Conservation (phyloP, 2,797 vertebrate species). For the Todus mexicanus region DNA sequence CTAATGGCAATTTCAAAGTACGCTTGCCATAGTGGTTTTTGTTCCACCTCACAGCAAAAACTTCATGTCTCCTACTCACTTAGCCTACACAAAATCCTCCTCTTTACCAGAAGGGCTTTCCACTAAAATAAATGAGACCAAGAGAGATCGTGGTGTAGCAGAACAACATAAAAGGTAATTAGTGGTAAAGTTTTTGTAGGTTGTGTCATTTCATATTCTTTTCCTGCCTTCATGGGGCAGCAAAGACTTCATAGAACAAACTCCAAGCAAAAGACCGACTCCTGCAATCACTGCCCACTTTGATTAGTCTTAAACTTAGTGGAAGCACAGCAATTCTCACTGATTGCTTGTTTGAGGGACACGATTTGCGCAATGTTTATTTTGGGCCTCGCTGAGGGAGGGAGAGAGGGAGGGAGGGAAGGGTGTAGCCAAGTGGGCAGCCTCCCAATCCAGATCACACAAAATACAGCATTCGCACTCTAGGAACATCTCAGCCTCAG, state of each 20-base stretch:
- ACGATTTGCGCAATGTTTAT: conserved; percentile 40
- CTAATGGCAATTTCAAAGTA: not conserved
- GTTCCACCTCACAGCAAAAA: not conserved
- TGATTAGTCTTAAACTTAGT: conserved; percentile 46
- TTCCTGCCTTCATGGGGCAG: not conserved
- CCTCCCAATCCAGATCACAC: not conserved
- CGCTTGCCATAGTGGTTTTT: not conserved
- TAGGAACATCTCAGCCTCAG: conserved; percentile 18
- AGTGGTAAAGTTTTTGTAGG: conserved; percentile 31
- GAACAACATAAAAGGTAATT: conserved; percentile 32
- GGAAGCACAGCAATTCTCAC: conserved; percentile 23
- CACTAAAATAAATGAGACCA: conserved; percentile 9
- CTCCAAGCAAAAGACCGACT: not conserved
- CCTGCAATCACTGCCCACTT: conserved; percentile 24
- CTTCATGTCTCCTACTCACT: not conserved
- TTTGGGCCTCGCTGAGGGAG: not conserved
- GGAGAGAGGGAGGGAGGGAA: not conserved
- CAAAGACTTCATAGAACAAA: conserved; percentile 8
- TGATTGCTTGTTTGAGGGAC: conserved; percentile 36
- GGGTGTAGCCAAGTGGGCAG: not conserved
- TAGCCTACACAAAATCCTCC: conserved; percentile 40
- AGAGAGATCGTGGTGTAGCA: not conserved
- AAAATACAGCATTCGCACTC: not conserved
- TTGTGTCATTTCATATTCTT: conserved; percentile 42
- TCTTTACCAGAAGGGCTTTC: conserved; percentile 16